These are phyloP conservation scores for Caretta caretta DNA, from an alignment of 2,113 vertebrate species.

Conservation along the genomic window DNA sequence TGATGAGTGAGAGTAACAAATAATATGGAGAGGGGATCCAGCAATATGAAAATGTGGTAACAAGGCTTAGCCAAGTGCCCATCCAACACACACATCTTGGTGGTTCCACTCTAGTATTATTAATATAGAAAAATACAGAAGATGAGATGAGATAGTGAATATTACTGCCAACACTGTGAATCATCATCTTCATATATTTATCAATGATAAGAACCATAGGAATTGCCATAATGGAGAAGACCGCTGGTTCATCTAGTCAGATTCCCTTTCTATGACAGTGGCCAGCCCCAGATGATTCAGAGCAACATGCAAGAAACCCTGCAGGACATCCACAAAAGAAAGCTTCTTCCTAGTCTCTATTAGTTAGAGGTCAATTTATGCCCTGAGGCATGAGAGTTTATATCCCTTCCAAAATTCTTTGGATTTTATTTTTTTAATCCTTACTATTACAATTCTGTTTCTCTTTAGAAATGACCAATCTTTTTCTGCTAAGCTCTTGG, in stretches of 20 bases:
- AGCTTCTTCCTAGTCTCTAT: neutral
- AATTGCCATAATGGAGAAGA: neutral
- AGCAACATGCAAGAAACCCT: neutral
- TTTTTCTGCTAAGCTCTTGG: neutral
- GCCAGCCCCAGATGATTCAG: neutral
- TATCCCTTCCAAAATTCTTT: neutral
- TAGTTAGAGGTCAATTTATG: neutral
- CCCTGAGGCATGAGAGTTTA: neutral
- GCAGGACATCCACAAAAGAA: neutral
- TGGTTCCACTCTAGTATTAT: neutral
- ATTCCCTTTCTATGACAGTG: neutral
- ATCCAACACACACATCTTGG: neutral
- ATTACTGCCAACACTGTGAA: neutral
- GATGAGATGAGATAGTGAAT: neutral
- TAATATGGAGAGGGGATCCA: neutral
- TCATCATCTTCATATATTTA: neutral
- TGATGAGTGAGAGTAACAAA: neutral
- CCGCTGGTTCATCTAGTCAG: neutral
- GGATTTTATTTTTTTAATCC: neutral
- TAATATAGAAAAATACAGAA: neutral
- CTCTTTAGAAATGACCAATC: neutral
- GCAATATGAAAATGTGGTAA: neutral
- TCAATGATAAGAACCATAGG: neutral
- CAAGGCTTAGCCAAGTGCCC: neutral
- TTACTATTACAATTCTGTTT: neutral